Base-by-base conservation (phyloP, 1,140 invertebrate genomes). In the Ectropis grisescens region DNA sequence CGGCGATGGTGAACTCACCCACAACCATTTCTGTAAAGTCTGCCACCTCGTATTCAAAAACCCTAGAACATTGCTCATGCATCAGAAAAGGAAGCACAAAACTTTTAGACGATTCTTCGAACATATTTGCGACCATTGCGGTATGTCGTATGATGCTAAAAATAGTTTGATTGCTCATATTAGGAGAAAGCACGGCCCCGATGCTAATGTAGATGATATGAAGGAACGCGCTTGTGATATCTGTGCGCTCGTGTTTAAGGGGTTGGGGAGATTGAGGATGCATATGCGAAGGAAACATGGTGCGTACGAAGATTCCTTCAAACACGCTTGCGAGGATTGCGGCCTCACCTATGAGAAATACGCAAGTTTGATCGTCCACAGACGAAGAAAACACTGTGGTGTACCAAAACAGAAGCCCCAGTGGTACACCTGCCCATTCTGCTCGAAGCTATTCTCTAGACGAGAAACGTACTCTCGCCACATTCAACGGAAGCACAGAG, bases 201-300 rank as follows among this genome's bases (percentile, higher is more conserved):
- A 66, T 31, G 44, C 71, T 1, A 38, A 34, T 3, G 47, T 49
- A 1, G 62, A 72, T 42, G 71, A 75, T 14, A 44, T 38, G 3
- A 60, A 71, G 35, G 71, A 80, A 31, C 45, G 54, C n/a, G 66
- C 66, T 0, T 76, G 75, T 49, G 71, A 80, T n/a, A 48, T 72
- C 8, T 80, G 75, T 36, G 59, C 69, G 7, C 33, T 80, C 41
- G 75, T 80, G 9, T 80, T 80, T 26, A 80, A 76, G 57, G 75
- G 75, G 1, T 60, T 55, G 33, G 32, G 59, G 5, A 51, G 75
- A 26, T 57, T 80, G 40, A 37, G 75, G 8, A 75, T 80, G 70
- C 75, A 80, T 37, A 80, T 76, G 75, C 35, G 59, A 14, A 58
- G 75, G 29, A 80, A 80, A 28, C 75, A 80, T 33, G 70, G 62